Evolutionary conservation across 1,140 invertebrate genomes (phyloP).

Genomic region (Amyelois transitella): DNA sequence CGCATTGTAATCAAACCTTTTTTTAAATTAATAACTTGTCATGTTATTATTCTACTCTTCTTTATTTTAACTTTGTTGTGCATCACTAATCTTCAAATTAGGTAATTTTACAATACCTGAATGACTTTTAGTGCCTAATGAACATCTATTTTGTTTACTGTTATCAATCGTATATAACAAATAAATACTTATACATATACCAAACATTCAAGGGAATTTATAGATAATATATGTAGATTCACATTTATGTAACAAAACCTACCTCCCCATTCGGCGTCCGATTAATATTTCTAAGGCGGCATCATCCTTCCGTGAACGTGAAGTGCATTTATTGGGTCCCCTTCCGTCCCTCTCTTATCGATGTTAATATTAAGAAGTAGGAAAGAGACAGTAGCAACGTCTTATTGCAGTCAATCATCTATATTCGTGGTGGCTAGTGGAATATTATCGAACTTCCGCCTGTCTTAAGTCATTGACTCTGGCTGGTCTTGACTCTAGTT

Average conservation of each 20-base stretch:
- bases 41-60: too few relatives aligned
- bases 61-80: too few relatives aligned
- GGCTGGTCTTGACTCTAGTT: conserved; percentile 6
- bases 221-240: neutral
- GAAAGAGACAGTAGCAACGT: conserved; percentile 33
- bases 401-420: conserved; percentile 66
- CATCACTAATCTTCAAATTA: too few relatives aligned
- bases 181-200: too few relatives aligned
- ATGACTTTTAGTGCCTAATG: too few relatives aligned
- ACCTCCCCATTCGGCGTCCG: conserved; percentile 7
- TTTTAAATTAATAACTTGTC: too few relatives aligned
- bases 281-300: conserved; percentile 60
- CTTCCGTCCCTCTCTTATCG: conserved; percentile 22
- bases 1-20: too few relatives aligned
- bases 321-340: conserved; percentile 45
- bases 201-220: too few relatives aligned
- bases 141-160: too few relatives aligned
- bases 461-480: conserved; percentile 58
- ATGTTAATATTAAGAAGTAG: conserved; percentile 7
- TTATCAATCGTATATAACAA: too few relatives aligned
- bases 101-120: too few relatives aligned
- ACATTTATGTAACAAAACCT: neutral
- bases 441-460: conserved; percentile 67
- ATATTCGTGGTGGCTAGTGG: conserved; percentile 64
- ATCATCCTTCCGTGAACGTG: conserved; percentile 67